phyloP scores from a whole-genome alignment of 35 echinoderm and acorn worm genomes.

The Nesometra sesokonis region DNA sequence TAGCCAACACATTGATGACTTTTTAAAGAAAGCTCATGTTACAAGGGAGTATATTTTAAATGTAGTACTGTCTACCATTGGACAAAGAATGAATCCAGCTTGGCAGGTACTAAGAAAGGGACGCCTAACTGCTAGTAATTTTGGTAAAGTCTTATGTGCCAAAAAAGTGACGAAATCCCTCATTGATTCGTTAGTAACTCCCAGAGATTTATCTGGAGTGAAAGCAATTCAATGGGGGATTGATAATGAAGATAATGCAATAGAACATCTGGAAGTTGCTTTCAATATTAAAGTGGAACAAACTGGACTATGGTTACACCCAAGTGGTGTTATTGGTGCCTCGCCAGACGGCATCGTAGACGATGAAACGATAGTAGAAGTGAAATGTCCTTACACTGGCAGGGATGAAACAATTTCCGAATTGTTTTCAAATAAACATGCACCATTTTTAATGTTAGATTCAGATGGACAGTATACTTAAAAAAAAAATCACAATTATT shows the following conservation, averaged over 20 bases:
- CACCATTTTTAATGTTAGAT: not conserved
- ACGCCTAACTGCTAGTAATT: conserved; percentile 11
- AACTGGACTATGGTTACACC: conserved; percentile 8
- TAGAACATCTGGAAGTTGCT: not conserved
- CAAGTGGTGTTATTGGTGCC: conserved; percentile 2
- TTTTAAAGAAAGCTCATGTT: not conserved
- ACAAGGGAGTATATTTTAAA: not conserved
- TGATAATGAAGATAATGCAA: not conserved
- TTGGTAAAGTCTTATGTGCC: not conserved
- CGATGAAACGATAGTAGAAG: not conserved
- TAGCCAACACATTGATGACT: not conserved
- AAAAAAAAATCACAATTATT: conserved; percentile 18
- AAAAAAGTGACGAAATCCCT: conserved; percentile 10
- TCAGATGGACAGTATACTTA: not conserved
- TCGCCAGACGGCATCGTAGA: conserved; percentile 11
- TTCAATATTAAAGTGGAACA: not conserved
- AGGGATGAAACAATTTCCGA: conserved; percentile 7
- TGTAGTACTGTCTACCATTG: not conserved
- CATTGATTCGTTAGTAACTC: not conserved
- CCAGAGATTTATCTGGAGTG: not conserved
- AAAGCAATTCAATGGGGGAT: conserved; percentile 20
- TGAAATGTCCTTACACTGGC: conserved; percentile 31
- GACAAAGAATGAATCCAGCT: not conserved
- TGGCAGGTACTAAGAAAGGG: not conserved
- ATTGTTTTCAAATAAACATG: not conserved